Percentiles rank a stretch among this genome's conserved stretches.
Conservation (phyloP, 2,888 invertebrate species). For the Caenorhabditis imperialis region DNA sequence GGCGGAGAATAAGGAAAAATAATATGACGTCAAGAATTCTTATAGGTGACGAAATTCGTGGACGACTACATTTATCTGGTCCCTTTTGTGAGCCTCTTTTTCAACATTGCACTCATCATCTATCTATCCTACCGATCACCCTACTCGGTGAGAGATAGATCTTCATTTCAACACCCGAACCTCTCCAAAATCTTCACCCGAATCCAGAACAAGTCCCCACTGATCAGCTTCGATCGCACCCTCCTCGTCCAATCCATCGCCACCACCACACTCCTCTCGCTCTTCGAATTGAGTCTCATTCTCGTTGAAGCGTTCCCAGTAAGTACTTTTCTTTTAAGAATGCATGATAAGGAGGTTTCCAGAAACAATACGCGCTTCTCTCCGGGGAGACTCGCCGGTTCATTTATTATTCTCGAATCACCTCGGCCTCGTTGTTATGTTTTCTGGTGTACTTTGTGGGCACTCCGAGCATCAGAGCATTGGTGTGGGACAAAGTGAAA, state of each 20-base stretch:
- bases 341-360: neutral
- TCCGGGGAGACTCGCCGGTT: neutral
- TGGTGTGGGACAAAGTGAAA: no score
- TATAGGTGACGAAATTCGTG: neutral
- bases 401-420: slow-evolving; percentile 8
- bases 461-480: no score
- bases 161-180: neutral
- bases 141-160: no score
- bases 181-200: slow-evolving; percentile 13
- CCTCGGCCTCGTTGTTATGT: neutral
- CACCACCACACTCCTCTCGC: slow-evolving; percentile 6
- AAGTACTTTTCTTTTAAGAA: neutral
- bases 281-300: neutral
- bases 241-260: slow-evolving; percentile 5
- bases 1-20: no score
- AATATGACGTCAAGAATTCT: no score
- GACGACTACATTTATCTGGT: slow-evolving; percentile 4
- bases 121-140: no score
- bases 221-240: no score
- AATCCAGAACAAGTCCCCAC: no score
- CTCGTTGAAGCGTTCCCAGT: neutral
- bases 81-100: neutral
- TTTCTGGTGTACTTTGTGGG: slow-evolving; percentile 16
- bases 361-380: slow-evolving; percentile 3
- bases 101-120: slow-evolving; percentile 8